Conservation (phyloP, 2,797 vertebrate species). For the Coregonus ussuriensis region DNA sequence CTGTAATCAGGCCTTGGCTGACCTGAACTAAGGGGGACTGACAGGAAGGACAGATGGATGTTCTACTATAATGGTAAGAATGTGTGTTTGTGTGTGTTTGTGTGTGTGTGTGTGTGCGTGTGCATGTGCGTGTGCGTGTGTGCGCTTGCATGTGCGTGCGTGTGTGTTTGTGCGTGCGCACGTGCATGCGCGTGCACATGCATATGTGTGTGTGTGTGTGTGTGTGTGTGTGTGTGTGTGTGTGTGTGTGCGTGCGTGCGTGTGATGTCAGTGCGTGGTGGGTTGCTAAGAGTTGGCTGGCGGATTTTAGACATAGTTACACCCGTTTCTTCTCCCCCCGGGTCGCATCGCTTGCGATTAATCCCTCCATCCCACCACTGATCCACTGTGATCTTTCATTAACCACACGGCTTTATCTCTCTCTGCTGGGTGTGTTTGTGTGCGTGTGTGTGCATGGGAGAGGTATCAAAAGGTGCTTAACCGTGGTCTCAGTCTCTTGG, state of each 20-base stretch:
- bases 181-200: too few relatives aligned
- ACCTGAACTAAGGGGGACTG: slow-evolving; percentile 57
- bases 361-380: slow-evolving; percentile 49
- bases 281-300: slow-evolving; percentile 31
- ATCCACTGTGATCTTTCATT: slow-evolving; percentile 61
- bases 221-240: not conserved
- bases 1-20: slow-evolving; percentile 53
- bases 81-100: slow-evolving; percentile 22
- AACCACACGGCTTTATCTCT: slow-evolving; percentile 51
- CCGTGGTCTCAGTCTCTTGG: slow-evolving; percentile 45
- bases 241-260: slow-evolving; percentile 7
- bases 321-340: slow-evolving; percentile 12
- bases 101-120: slow-evolving; percentile 21
- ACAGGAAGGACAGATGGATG: slow-evolving; percentile 59
- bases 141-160: not conserved
- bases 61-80: slow-evolving; percentile 52
- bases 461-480: slow-evolving; percentile 37
- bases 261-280: not conserved
- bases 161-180: not conserved
- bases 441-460: not conserved
- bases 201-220: slow-evolving; percentile 32
- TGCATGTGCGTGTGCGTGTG: not conserved
- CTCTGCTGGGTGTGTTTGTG: slow-evolving; percentile 23
- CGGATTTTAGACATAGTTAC: slow-evolving; percentile 34
- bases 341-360: slow-evolving; percentile 58